Base-by-base conservation (phyloP, 2,797 vertebrate species). In the Choloepus didactylus region DNA sequence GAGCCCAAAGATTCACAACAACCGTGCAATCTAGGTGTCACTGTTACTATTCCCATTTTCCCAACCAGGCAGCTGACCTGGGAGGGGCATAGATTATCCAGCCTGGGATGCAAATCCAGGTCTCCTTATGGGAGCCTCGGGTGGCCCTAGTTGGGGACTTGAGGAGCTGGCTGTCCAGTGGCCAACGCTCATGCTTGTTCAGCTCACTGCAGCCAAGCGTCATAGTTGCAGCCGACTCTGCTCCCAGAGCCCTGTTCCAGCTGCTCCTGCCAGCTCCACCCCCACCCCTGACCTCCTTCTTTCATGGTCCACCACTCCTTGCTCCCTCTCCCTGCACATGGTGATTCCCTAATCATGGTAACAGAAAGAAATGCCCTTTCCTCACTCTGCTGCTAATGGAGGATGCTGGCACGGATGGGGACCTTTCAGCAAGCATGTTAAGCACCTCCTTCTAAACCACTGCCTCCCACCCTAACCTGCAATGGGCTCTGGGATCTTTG, bases 381-480 rank as follows among this genome's bases (percentile, higher is more conserved):
- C 46, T 70, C 11, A 7, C 51, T 46, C 60, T 72, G 79, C 35
- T 9, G 3, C 64, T 23, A 3, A 41, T 5, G 6, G 7, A 62
- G 49, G 29, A 12, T n/a, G 16, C 23, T 31, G 14, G 73, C 25
- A 66, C 70, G 90, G 16, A 38, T 72, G 49, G 14, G 2, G 9
- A 3, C 9, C 60, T 60, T 31, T 5, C 16, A 2, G n/a, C 27
- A n/a, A 25, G 73, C 19, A 60, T 35, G 35, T 35, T 35, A 15
- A 25, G 23, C 0, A 6, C 29, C 66, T 35, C 51, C 35, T 92
- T 44, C n/a, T 0, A 49, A 15, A 27, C 0, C 19, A 21, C 16
- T 27, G 12, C 25, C 49, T 51, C 29, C 0, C 0, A 0, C 1
- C 27, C 18, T 14, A 18, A 25, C 21, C 64, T 10, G 14, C 35